phyloP scores from a whole-genome alignment of 2,797 vertebrate genomes.

The Cyclura pinguis region DNA sequence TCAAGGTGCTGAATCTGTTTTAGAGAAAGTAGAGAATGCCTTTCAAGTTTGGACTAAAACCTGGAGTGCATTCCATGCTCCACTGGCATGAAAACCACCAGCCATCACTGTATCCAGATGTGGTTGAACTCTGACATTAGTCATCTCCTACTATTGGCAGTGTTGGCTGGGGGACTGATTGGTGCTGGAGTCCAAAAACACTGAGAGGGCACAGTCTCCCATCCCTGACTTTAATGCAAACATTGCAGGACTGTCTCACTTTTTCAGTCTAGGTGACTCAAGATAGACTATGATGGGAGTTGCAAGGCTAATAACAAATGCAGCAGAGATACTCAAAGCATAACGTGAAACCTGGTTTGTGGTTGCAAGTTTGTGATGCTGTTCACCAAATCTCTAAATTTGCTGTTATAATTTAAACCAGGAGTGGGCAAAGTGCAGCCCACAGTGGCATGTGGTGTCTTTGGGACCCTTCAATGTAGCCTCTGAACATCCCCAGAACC shows the following conservation, averaged over 20 bases:
- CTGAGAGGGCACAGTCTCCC: neutral
- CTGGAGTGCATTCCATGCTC: too few species aligned
- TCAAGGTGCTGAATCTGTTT: too few species aligned
- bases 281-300: neutral
- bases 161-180: neutral
- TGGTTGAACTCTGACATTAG: neutral
- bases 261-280: neutral
- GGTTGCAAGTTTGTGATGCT: neutral
- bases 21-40: too few species aligned
- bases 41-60: too few species aligned
- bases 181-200: neutral
- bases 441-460: too few species aligned
- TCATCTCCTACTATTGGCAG: neutral
- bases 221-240: neutral
- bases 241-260: neutral
- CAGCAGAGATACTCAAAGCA: neutral
- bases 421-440: too few species aligned
- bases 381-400: neutral
- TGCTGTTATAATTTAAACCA: too few species aligned
- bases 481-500: too few species aligned
- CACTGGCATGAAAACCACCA: too few species aligned
- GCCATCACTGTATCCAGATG: neutral
- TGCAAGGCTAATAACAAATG: neutral
- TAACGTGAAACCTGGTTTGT: neutral
- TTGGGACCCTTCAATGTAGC: too few species aligned